phyloP scores from a whole-genome alignment of 1,140 invertebrate genomes.

The Littorina saxatilis region DNA sequence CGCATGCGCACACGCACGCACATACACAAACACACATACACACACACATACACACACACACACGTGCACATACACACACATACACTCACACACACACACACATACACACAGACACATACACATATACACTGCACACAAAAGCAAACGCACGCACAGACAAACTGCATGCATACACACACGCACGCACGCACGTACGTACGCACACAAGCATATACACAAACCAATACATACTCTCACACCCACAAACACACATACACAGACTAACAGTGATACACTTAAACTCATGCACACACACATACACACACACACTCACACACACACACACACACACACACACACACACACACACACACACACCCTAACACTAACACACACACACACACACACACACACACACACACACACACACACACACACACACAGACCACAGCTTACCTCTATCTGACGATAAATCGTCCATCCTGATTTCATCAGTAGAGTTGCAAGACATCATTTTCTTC shows the following conservation, averaged over 20 bases:
- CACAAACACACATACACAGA: not conserved
- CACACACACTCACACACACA: not conserved
- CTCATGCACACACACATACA: not conserved
- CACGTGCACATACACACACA: conserved; percentile 5
- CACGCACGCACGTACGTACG: not conserved
- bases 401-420: not conserved
- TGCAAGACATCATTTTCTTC: too few relatives aligned
- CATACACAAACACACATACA: conserved; percentile 17
- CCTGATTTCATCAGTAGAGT: not conserved
- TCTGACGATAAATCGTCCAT: not conserved
- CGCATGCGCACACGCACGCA: not conserved
- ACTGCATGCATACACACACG: not conserved
- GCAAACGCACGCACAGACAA: too few relatives aligned
- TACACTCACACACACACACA: not conserved
- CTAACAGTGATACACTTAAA: not conserved
- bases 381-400: not conserved
- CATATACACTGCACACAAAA: not conserved
- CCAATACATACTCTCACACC: not conserved
- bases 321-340: not conserved
- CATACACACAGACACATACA: not conserved
- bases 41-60: not conserved
- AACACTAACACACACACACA: too few relatives aligned
- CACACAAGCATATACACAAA: not conserved
- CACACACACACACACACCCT: not conserved
- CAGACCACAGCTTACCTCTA: not conserved